Conservation (phyloP, 2,113 vertebrate genomes). For the Hystrix brachyura region DNA sequence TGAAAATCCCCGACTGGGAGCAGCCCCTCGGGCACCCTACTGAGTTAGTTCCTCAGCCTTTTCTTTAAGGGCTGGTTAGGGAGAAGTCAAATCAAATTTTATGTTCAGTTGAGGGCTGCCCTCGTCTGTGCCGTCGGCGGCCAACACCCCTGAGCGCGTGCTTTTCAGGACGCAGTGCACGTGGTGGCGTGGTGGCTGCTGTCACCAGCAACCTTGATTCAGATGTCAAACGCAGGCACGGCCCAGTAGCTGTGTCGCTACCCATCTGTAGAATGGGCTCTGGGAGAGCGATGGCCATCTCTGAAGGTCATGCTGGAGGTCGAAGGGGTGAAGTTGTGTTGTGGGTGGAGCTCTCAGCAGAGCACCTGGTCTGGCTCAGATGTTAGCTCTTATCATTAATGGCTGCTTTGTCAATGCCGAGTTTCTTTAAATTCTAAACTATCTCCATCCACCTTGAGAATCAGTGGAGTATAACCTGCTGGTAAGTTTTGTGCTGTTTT, state of each 20-base stretch:
- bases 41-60: neutral
- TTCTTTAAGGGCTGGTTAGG: neutral
- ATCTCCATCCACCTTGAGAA: slow-evolving; percentile 1
- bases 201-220: neutral
- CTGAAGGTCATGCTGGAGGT: neutral
- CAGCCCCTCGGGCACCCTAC: neutral
- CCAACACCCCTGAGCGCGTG: neutral
- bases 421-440: neutral
- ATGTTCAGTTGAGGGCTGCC: neutral
- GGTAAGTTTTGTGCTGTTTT: neutral
- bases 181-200: neutral
- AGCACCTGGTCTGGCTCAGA: neutral
- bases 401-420: neutral
- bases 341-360: neutral
- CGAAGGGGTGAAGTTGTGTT: neutral
- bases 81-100: neutral
- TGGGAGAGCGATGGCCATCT: neutral
- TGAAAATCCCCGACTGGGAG: neutral
- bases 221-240: neutral
- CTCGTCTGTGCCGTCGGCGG: neutral
- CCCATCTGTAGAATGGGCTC: neutral
- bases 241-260: neutral
- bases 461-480: neutral
- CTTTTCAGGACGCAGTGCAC: neutral
- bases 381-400: neutral